Evolutionary conservation across 2,797 vertebrate species (phyloP).

Genomic region (Choloepus didactylus): DNA sequence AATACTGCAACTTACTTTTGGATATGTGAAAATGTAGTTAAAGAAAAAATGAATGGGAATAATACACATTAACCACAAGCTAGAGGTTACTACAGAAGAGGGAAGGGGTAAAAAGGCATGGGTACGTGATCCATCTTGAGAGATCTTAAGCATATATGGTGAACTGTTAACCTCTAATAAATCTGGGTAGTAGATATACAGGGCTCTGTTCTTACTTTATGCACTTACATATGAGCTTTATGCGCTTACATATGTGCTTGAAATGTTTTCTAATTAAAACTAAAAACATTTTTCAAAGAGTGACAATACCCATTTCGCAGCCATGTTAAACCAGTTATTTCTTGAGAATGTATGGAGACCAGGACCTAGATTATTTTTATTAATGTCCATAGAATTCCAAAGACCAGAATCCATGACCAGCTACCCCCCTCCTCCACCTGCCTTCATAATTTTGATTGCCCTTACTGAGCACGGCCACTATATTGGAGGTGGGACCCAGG

Average conservation of each 20-base stretch:
- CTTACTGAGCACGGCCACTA: neutral
- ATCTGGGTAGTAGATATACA: neutral
- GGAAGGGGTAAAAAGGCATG: neutral
- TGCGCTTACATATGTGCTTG: neutral
- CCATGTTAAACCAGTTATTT: neutral
- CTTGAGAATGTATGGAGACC: neutral
- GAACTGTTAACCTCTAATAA: neutral
- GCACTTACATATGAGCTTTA: neutral
- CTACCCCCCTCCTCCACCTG: neutral
- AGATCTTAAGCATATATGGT: neutral
- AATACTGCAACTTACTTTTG: conserved; percentile 46
- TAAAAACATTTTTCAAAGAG: neutral
- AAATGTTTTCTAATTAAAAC: conserved; percentile 50
- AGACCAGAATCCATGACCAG: neutral
- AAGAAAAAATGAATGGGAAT: neutral
- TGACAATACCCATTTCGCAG: neutral
- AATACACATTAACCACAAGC: neutral
- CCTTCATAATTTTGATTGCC: neutral
- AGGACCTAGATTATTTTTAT: neutral
- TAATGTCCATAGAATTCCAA: conserved; percentile 31
- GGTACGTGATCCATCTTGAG: neutral
- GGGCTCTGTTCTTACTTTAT: neutral
- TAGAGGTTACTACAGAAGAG: neutral
- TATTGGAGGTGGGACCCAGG: neutral
- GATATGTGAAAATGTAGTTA: conserved; percentile 9